A percentile compares a stretch with the other conserved stretches of the same genome.
phyloP scores from a whole-genome alignment of 2,797 vertebrate genomes.

The Poeciliopsis infans region DNA sequence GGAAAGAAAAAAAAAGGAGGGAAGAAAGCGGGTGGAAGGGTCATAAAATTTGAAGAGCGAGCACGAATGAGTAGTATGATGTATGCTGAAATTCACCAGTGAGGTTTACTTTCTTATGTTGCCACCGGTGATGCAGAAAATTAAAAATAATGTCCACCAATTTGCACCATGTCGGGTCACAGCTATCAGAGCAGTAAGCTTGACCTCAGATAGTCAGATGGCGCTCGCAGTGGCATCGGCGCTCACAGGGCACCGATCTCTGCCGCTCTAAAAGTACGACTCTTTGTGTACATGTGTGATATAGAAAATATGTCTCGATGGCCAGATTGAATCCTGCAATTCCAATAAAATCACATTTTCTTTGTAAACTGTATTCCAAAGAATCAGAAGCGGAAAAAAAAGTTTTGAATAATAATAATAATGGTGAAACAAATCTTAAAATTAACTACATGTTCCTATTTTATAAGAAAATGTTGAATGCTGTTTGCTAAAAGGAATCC shows the following conservation, averaged over 20 bases:
- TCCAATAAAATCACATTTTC: background rate
- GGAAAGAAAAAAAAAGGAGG: constrained; percentile 15
- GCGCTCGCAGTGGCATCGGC: constrained; percentile 61
- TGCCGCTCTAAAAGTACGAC: constrained; percentile 54
- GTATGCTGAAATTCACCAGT: background rate
- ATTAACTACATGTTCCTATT: background rate
- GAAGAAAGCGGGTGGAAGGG: constrained; percentile 57
- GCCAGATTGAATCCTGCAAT: constrained; percentile 23
- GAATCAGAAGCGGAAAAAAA: background rate
- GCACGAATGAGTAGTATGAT: constrained; percentile 23
- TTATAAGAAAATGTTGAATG: background rate
- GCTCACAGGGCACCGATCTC: constrained; percentile 72
- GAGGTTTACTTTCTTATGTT: background rate
- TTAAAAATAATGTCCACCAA: background rate
- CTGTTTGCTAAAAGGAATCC: background rate
- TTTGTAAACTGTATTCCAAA: background rate
- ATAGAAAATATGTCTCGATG: constrained; percentile 22
- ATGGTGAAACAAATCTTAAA: background rate
- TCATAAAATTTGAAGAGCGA: constrained; percentile 52
- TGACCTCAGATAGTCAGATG: constrained; percentile 66
- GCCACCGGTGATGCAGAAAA: background rate
- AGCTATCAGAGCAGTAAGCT: constrained; percentile 52
- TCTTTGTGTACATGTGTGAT: constrained; percentile 28
- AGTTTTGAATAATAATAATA: background rate
- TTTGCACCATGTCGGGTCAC: constrained; percentile 23